These are phyloP conservation scores for Heliconius melpomene DNA, from an alignment of 1,140 invertebrate species.

Conservation along the genomic window DNA sequence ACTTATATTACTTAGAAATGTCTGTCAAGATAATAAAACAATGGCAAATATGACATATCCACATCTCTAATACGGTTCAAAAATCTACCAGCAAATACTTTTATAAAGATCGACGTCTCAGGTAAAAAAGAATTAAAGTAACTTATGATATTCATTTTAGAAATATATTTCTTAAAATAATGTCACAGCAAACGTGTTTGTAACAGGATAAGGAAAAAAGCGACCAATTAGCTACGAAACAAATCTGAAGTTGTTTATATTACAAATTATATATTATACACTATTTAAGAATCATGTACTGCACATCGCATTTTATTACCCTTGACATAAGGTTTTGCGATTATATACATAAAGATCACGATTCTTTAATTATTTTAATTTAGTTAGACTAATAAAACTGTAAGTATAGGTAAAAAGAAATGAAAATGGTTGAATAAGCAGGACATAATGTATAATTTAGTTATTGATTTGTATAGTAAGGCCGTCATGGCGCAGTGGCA, in stretches of 20 bases:
- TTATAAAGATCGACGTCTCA: too few species aligned
- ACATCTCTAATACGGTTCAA: not conserved
- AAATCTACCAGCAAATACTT: not conserved
- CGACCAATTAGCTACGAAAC: not conserved
- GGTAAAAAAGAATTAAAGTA: not conserved
- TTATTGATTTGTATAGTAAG: not conserved
- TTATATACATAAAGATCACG: not conserved
- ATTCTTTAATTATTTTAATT: not conserved
- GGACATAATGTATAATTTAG: too few species aligned
- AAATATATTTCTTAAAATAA: not conserved
- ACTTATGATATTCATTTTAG: not conserved
- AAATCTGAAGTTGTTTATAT: too few species aligned
- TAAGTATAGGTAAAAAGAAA: not conserved
- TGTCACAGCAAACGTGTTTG: not conserved
- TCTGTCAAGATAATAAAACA: not conserved
- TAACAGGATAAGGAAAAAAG: not conserved
- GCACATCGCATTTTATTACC: not conserved
- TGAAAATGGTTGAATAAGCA: too few species aligned
- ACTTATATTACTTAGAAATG: too few species aligned
- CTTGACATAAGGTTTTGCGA: not conserved
- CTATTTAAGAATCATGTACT: not conserved
- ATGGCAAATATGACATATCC: not conserved
- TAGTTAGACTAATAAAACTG: not conserved
- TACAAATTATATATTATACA: too few species aligned
- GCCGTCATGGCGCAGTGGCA: not conserved